Percentiles rank a stretch among this genome's conserved stretches.
phyloP scores from a whole-genome alignment of 2,113 vertebrate species.

The Manacus vitellinus region DNA sequence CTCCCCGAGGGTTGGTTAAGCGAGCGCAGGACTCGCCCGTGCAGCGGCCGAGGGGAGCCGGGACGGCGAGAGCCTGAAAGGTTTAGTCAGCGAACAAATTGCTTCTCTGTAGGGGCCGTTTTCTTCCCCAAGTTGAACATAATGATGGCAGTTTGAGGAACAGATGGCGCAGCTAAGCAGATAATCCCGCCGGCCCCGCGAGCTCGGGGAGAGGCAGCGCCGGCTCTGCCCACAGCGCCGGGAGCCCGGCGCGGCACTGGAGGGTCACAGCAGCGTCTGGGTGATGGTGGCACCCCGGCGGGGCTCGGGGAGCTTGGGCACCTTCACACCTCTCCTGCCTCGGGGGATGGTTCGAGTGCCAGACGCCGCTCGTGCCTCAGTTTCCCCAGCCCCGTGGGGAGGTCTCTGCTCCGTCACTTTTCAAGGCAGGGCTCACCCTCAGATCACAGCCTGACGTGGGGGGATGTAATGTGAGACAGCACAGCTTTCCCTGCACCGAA shows the following conservation, averaged over 20 bases:
- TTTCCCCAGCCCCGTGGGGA: neutral
- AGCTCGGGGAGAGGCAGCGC: neutral
- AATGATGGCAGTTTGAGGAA: constrained; percentile 66
- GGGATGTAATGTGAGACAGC: neutral
- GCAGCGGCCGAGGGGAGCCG: neutral
- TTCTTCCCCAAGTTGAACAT: constrained; percentile 61
- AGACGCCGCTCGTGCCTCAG: neutral
- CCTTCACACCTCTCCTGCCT: neutral
- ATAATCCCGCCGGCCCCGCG: constrained; percentile 47
- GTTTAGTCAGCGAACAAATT: constrained; percentile 72
- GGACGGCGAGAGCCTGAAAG: constrained; percentile 48
- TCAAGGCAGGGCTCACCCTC: neutral
- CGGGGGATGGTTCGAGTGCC: neutral
- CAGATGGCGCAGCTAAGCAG: constrained; percentile 66
- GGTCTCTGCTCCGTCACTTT: neutral
- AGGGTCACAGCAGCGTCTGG: neutral
- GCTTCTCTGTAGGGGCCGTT: constrained; percentile 71
- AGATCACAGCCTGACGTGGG: neutral
- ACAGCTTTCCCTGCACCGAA: neutral
- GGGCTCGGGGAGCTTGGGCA: neutral
- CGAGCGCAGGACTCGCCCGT: neutral
- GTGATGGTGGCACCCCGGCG: neutral
- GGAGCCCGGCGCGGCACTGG: neutral
- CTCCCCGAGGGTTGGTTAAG: neutral
- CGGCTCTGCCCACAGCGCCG: neutral